Base-by-base conservation (phyloP, 2,888 invertebrate species). In the Ernsta delagoae region DNA sequence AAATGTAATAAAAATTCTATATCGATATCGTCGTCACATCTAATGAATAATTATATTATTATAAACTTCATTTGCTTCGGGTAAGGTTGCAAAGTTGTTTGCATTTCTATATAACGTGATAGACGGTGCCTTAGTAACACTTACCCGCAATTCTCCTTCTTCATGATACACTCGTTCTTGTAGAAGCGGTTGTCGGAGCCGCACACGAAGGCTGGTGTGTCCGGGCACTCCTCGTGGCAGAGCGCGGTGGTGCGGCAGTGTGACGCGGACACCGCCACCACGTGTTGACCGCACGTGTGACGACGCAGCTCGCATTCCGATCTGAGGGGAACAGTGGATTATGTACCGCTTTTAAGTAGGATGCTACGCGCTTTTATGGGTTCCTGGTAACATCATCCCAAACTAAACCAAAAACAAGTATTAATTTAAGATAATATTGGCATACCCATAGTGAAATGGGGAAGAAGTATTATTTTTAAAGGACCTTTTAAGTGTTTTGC, bases 161-260 rank as follows among this genome's bases (percentile, higher is more conserved):
- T 97, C 98, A 98, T 98, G 83, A 97, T 96, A 82, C 98, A 98
- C 89, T 97, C 97, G 85, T 97, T 98, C 80, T 96, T 96, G 88
- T 98, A 98, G 85, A 98, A 97, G 82, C 97, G 96, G 87, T 97
- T 97, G 87, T 98, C 98, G 7, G 97, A 98, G 45, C 97, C 98
- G 84, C 98, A 98, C 63, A 98, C 97, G 83, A 97, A 98, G 73
- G 96, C 96, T n/a, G 96, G 94, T 24, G 95, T 95, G 70, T 95
- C 95, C 31, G 95, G 94, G 80, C 97, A 97, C 64, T 95, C 94
- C 81, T 96, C 96, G 76, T 95, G 93, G 89, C 98, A 98, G 48
- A 96, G 95, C 1, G 97, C 97, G 0, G 98, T 98, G 39, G 97
- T 96, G 74, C 96, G 96, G 87, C 98, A 98, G 81, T 98, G 97